These are phyloP conservation scores for Campaea margaritaria DNA, from an alignment of 2,888 invertebrate genomes.

Conservation along the genomic window DNA sequence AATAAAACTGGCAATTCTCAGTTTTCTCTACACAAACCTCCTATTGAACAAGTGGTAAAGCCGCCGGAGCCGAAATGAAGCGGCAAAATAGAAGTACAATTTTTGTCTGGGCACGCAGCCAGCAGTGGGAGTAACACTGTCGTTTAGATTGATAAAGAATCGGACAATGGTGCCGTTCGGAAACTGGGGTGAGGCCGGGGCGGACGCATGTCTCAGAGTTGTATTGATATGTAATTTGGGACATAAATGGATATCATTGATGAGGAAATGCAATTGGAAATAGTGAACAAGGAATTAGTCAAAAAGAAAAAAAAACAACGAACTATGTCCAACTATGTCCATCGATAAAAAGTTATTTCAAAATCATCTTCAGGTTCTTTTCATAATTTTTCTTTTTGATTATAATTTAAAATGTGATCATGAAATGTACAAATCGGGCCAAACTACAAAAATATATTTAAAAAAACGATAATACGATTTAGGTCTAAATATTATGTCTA, in stretches of 20 bases:
- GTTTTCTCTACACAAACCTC: slow-evolving; percentile 26
- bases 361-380: too few species aligned
- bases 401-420: too few species aligned
- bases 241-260: not conserved
- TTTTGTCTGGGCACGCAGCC: slow-evolving; percentile 49
- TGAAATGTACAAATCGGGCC: too few species aligned
- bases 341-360: too few species aligned
- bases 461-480: too few species aligned
- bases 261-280: not conserved
- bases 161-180: slow-evolving; percentile 47
- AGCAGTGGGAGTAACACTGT: slow-evolving; percentile 49
- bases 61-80: slow-evolving; percentile 28
- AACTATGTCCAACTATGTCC: too few species aligned
- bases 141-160: slow-evolving; percentile 57
- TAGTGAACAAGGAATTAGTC: not conserved
- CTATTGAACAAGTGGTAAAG: slow-evolving; percentile 36
- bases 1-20: slow-evolving; percentile 15
- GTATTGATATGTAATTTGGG: slow-evolving; percentile 18
- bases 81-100: slow-evolving; percentile 48
- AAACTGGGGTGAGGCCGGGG: slow-evolving; percentile 26
- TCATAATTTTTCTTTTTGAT: too few species aligned
- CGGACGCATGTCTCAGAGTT: slow-evolving; percentile 18
- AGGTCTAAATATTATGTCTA: too few species aligned
- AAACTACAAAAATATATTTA: too few species aligned
- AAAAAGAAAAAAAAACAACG: too few species aligned